Percentiles rank a stretch among this genome's conserved stretches.
Evolutionary conservation across 1,140 invertebrate genomes (phyloP).

Genomic region (Oedothorax gibbosus): DNA sequence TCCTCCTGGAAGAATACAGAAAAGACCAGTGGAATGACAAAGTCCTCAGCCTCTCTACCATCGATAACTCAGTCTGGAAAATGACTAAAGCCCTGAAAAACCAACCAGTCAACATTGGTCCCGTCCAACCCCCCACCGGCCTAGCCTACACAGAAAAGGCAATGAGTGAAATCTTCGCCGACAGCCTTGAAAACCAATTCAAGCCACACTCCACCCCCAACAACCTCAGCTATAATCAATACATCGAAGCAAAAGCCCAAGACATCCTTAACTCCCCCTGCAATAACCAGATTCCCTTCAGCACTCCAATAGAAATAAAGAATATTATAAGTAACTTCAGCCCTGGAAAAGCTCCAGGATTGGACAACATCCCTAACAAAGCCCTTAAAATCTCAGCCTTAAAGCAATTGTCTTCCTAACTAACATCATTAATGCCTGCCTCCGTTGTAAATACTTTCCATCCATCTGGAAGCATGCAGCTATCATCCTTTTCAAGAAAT

Average conservation of each 20-base stretch:
- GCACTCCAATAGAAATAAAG: background rate
- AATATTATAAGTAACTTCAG: background rate
- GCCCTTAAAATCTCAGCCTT: background rate
- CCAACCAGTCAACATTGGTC: background rate
- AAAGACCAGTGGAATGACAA: too few relatives aligned
- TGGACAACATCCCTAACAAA: conserved; percentile 15
- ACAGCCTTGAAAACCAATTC: background rate
- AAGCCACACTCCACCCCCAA: background rate
- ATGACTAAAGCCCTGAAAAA: background rate
- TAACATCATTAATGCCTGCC: background rate
- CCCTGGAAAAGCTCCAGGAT: background rate
- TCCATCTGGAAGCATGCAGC: conserved; percentile 5
- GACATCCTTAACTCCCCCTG: too few relatives aligned
- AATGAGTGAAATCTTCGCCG: background rate
- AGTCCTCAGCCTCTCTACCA: background rate
- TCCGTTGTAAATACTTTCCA: background rate
- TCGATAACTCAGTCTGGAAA: background rate
- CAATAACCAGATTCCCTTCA: too few relatives aligned
- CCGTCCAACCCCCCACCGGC: background rate
- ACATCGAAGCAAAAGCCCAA: too few relatives aligned
- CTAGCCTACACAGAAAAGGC: background rate
- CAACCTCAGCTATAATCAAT: background rate
- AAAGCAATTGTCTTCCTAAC: background rate
- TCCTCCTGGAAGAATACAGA: too few relatives aligned
- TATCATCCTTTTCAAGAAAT: conserved; percentile 28